A percentile compares a stretch with the other conserved stretches of the same genome.
These are phyloP conservation scores for Coilia nasus DNA, from an alignment of 2,797 vertebrate species.

Conservation along the genomic window DNA sequence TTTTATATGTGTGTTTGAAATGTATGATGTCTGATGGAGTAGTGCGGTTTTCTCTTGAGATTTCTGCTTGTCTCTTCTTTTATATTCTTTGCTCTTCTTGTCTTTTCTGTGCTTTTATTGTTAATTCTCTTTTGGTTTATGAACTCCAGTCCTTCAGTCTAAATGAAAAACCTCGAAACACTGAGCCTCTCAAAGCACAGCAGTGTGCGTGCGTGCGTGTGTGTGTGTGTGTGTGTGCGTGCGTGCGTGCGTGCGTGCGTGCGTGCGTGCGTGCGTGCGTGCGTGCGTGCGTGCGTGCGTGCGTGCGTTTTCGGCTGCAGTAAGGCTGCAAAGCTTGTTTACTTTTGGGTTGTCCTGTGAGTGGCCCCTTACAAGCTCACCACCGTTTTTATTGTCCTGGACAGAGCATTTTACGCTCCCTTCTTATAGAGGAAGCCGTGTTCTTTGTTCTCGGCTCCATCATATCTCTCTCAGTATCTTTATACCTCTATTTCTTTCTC, in stretches of 20 bases:
- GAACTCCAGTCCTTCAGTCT: background rate
- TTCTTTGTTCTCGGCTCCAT: background rate
- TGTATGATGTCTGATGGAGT: background rate
- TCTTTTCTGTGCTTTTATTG: background rate
- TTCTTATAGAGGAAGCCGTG: background rate
- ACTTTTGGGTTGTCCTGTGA: background rate
- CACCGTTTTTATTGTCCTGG: background rate
- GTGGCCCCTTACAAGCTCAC: background rate
- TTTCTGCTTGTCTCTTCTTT: background rate
- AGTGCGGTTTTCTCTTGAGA: background rate
- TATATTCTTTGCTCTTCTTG: background rate
- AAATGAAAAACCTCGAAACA: background rate
- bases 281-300: background rate
- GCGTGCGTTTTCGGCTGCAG: background rate
- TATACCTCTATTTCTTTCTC: background rate
- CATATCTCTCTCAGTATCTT: background rate
- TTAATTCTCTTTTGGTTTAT: background rate
- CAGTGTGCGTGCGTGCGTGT: background rate
- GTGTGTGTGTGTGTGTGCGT: background rate
- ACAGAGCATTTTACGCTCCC: background rate
- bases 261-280: background rate
- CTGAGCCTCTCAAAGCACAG: background rate
- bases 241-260: background rate
- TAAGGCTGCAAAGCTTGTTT: background rate
- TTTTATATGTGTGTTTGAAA: background rate